Evolutionary conservation across 2,888 invertebrate species (phyloP).

Genomic region (Barypeithes pellucidus): DNA sequence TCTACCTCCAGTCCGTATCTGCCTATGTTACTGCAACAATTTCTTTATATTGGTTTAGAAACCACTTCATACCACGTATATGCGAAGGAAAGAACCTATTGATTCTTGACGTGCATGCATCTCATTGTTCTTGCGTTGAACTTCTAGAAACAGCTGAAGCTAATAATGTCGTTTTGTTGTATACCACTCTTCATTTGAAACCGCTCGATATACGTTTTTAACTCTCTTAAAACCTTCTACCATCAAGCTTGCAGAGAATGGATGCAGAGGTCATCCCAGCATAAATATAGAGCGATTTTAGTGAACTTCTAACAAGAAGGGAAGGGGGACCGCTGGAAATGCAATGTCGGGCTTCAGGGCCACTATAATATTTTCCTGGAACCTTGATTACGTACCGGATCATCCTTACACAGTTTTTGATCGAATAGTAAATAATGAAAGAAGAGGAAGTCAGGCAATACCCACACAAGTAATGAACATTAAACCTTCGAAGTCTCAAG

Average conservation of each 20-base stretch:
- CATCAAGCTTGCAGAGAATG: constrained; percentile 20
- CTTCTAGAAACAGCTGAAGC: constrained; percentile 39
- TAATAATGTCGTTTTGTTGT: constrained; percentile 35
- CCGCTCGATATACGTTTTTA: constrained; percentile 38
- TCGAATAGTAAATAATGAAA: constrained; percentile 10
- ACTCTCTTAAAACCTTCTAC: background rate
- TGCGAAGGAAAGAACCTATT: constrained; percentile 31
- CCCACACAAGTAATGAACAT: constrained; percentile 20
- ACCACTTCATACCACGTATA: constrained; percentile 44
- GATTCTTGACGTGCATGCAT: constrained; percentile 46
- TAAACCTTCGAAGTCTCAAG: constrained; percentile 8
- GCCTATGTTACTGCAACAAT: constrained; percentile 31
- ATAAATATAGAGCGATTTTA: constrained; percentile 1
- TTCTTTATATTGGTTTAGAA: constrained; percentile 34
- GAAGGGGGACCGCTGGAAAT: constrained; percentile 21
- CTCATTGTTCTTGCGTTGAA: constrained; percentile 36
- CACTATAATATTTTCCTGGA: constrained; percentile 4
- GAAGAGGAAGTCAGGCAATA: constrained; percentile 1
- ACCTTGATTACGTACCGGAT: background rate
- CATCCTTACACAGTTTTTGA: background rate
- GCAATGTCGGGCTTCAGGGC: constrained; percentile 20
- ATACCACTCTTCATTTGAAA: constrained; percentile 38
- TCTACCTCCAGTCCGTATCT: background rate
- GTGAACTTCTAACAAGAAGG: constrained; percentile 18
- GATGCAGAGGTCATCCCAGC: constrained; percentile 9